A percentile compares a stretch with the other conserved stretches of the same genome.
phyloP scores from a whole-genome alignment of 2,113 vertebrate genomes.

The Phrynocephalus versicolor region DNA sequence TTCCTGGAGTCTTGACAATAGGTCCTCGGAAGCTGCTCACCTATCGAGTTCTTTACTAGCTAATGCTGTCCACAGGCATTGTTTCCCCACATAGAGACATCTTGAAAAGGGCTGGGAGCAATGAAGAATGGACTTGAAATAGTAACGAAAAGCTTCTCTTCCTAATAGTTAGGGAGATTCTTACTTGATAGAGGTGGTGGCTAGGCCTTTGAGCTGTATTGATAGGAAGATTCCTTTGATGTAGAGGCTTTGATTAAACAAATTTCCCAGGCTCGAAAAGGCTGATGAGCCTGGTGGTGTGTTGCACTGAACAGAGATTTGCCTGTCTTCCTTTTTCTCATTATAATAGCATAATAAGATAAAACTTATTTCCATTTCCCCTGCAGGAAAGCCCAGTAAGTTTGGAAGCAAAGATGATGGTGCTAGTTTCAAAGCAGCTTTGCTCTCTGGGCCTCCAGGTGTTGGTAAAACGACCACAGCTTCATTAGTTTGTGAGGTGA shows the following conservation, averaged over 20 bases:
- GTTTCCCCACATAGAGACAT: background rate
- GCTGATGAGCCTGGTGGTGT: background rate
- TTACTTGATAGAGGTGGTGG: too few species aligned
- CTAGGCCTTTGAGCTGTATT: background rate
- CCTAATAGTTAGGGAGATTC: background rate
- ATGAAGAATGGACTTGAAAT: background rate
- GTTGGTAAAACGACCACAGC: constrained; percentile 98
- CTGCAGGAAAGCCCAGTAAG: constrained; percentile 77
- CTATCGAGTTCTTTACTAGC: background rate
- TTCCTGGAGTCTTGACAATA: background rate
- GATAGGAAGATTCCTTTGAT: background rate
- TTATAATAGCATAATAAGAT: background rate
- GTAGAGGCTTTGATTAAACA: background rate
- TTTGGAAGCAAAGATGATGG: constrained; percentile 87
- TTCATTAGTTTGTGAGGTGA: constrained; percentile 92
- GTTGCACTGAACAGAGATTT: background rate
- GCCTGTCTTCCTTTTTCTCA: background rate
- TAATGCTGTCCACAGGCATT: background rate
- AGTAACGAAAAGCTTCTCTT: background rate
- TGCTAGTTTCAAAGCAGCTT: constrained; percentile 86
- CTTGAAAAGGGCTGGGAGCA: background rate
- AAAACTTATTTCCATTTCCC: constrained; percentile 15
- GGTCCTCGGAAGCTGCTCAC: background rate
- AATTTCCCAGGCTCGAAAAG: background rate
- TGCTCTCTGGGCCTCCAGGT: constrained; percentile 95